Base-by-base conservation (phyloP, 2,888 invertebrate species). In the Lasioglossum leucozonium region DNA sequence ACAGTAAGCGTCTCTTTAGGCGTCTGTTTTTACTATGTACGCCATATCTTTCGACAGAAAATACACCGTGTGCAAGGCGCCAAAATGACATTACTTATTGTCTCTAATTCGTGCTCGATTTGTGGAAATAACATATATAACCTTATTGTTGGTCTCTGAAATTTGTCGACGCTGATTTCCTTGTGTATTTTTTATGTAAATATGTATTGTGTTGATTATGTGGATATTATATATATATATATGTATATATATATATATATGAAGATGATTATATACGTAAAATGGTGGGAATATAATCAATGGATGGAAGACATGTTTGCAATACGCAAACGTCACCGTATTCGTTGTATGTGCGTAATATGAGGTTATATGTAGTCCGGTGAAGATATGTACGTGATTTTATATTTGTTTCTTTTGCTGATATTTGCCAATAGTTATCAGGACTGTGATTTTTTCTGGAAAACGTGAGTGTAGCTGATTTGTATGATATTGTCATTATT, bases 201-300 rank as follows among this genome's bases (percentile, higher is more conserved):
- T 86, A 75, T 71, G 30, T 74, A 26, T 37, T 26, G 16, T 40
- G 51, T 69, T 55, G 47, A 77, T 81, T 77, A 69, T 72, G 62
- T 77, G 47, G 47, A 44, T 58, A 55, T n/a, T n/a, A n/a, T n/a
- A n/a, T n/a, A n/a, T n/a, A 34, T 34, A 78, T 65, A 73, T 62
- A 55, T 58, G 44, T n/a, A n/a, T n/a, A n/a, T n/a, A n/a, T n/a
- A n/a, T n/a, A 34, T 34, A 78, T 65, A 73, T 62, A 55, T 58
- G 44, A 82, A 85, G 76, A 72, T 82, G 86, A 87, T 88, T 87
- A 81, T 69, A 83, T 69, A 83, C 82, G 81, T 88, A 91, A 88
- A 91, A 90, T 91, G 88, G 87, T 89, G 89, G 91, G 86, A 91
- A 91, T 91, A 91, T 89, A 91, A 91, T 91, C 91, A 90, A 90